These are phyloP conservation scores for Rhineura floridana DNA, from an alignment of 2,113 vertebrate species.

Conservation along the genomic window DNA sequence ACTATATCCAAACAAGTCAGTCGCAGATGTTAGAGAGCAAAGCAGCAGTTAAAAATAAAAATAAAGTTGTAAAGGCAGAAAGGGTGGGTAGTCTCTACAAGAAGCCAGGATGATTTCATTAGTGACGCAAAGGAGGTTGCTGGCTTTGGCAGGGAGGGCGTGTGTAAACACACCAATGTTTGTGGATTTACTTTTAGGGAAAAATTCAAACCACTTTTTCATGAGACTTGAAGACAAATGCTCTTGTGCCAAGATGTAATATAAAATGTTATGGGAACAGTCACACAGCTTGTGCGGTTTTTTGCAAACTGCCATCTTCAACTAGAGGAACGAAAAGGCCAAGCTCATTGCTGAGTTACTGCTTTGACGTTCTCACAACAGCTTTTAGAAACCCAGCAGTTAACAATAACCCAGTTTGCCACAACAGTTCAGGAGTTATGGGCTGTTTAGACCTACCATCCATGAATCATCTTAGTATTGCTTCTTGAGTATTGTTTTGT, in stretches of 20 bases:
- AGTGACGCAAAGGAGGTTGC: background rate
- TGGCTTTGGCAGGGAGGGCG: background rate
- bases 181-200: background rate
- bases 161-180: background rate
- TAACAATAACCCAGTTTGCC: background rate
- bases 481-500: background rate
- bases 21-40: constrained; percentile 52
- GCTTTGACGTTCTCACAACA: background rate
- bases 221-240: background rate
- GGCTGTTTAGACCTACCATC: background rate
- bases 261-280: constrained; percentile 19
- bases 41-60: constrained; percentile 45
- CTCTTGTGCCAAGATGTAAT: constrained; percentile 1
- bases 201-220: background rate
- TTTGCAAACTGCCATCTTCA: background rate
- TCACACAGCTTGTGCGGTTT: constrained; percentile 22
- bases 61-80: constrained; percentile 34
- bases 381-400: background rate
- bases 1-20: constrained; percentile 62
- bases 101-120: background rate
- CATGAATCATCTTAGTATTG: background rate
- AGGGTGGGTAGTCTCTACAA: background rate
- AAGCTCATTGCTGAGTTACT: background rate
- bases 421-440: background rate
- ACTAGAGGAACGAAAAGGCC: background rate